Percentiles rank a stretch among this genome's conserved stretches.
Conservation (phyloP, 2,113 vertebrate genomes). For the Toxotes jaculatrix region DNA sequence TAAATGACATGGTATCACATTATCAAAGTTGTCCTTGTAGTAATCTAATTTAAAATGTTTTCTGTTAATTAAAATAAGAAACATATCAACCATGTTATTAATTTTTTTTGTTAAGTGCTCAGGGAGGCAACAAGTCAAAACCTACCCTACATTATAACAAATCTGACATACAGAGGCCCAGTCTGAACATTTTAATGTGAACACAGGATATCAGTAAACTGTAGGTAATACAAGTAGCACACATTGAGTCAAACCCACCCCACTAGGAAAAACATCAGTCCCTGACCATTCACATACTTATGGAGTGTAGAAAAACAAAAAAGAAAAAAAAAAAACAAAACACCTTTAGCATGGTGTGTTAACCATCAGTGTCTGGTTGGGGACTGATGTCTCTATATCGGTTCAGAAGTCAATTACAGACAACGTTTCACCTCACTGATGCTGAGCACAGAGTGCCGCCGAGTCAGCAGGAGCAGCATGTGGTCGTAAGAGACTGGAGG, state of each 20-base stretch:
- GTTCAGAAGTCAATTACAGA: conserved; percentile 45
- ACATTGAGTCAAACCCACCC: conserved; percentile 55
- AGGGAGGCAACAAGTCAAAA: not conserved
- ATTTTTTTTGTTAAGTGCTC: not conserved
- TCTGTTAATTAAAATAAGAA: conserved; percentile 48
- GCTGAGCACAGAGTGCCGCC: conserved; percentile 11
- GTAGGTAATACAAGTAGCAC: conserved; percentile 67
- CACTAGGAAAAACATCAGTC: conserved; percentile 39
- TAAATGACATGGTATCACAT: not conserved
- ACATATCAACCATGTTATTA: not conserved
- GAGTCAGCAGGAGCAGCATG: conserved; percentile 61
- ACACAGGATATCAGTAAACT: conserved; percentile 78
- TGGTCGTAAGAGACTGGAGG: conserved; percentile 66
- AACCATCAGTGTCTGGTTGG: conserved; percentile 12
- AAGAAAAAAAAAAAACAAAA: not conserved
- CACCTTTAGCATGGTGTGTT: conserved; percentile 33
- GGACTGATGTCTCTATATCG: conserved; percentile 27
- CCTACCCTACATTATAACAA: not conserved
- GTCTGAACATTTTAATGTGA: conserved; percentile 84
- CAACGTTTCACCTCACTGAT: conserved; percentile 28
- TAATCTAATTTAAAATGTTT: conserved; percentile 18
- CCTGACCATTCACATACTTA: conserved; percentile 26
- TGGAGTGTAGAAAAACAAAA: conserved; percentile 40
- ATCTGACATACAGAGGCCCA: conserved; percentile 27
- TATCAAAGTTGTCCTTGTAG: conserved; percentile 30